Evolutionary conservation across 2,113 vertebrate species (phyloP), one percentile per base, ranked within the genome.

Genomic region (Gorilla gorilla): DNA sequence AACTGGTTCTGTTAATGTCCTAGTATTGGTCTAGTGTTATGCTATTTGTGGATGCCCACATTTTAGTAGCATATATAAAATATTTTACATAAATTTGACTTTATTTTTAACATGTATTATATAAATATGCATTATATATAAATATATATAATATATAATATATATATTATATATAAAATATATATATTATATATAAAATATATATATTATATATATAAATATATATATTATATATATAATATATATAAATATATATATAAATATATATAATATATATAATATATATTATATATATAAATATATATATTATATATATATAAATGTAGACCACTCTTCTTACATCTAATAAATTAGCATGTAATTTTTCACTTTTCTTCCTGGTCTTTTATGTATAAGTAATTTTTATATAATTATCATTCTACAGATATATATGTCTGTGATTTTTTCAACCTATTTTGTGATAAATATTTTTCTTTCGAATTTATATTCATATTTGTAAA

Each of bases 91-190:
- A 50, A 73, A 75, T 89, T 84, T 17, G 0, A 57, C 13, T 81
- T 83, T 90, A 81, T 93, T 85, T 93, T 93, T 76, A 88, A 91
- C 23, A 43, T 95, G n/a, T 6, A 88, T 96, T 89, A 80, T 55
- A 38, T 55, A 83, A 85, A 45, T 52, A n/a, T 72, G 11, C 27
- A 59, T 6, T 18, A 57, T 55, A 3, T 57, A 57, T 57, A 23
- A 2, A 57, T 40, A 40, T 72, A 8, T 12, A 59, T 6, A 6
- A 57, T 55, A 3, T 57, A 57, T 23, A 20, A 20, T 55, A 22
- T 22, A 57, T 8, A 8, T 8, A 57, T 30, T 6, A 13, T 30
- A 40, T 66, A 55, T n/a, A 40, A n/a, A n/a, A n/a, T n/a, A n/a
- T n/a, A n/a, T n/a, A n/a, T n/a, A n/a, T n/a, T n/a, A n/a, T n/a